Evolutionary conservation across 1,140 invertebrate species (phyloP), one percentile per base, ranked within the genome.

Genomic region (Platyscapa corneri): DNA sequence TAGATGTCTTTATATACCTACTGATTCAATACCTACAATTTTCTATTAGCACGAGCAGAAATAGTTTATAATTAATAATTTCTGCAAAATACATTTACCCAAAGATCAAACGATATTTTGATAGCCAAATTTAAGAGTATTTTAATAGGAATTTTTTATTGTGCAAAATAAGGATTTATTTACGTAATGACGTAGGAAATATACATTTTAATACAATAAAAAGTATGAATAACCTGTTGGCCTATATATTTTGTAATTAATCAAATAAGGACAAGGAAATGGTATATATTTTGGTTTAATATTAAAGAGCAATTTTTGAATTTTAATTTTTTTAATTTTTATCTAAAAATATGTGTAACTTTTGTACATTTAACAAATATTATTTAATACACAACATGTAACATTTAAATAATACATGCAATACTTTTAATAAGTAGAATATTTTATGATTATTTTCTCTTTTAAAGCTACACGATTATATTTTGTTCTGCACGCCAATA

Each of bases 71-170:
- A 76, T 53, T 72, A 77, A 78, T 56, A 37, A 53, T 76, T 67
- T 85, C 79, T 81, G 72, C 78, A 76, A 56, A 53, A 76, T 86
- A 86, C 42, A 70, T 86, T 56, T 83, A 82, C 56, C 75, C 81
- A 86, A 83, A 86, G 85, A 86, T 86, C 76, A 74, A 86, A 79
- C 23, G 64, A 83, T 86, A 86, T 86, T 86, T 86, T 86, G 81
- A 86, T 86, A 82, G 72, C 74, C 74, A 86, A 86, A 82, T 86
- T 86, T 86, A 76, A 49, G 23, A 86, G 85, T 86, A 86, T 78
- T 86, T 65, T 79, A 70, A 67, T 86, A 82, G 67, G 46, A 77
- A 77, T 77, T 86, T 82, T 86, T 70, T 82, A 82, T 77, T 78
- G 37, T 56, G 46, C 27, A 56, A 82, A 82, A 32, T 72, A 70